A percentile compares a stretch with the other conserved stretches of the same genome.
Evolutionary conservation across 2,113 vertebrate genomes (phyloP).

Genomic region (Formicarius rufipectus): DNA sequence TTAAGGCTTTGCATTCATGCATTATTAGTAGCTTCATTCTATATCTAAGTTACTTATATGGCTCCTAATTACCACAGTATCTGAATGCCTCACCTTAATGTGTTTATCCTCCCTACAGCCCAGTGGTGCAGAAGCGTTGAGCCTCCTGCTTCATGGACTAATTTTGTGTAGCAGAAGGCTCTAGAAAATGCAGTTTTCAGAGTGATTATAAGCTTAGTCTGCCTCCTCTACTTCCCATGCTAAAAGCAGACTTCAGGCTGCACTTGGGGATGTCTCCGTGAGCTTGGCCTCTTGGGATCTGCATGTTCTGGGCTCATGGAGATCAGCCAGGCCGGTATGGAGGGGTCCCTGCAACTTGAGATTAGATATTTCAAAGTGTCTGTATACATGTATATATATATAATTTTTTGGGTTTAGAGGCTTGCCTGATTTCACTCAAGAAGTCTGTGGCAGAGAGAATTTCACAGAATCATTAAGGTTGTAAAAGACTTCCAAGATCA

Average conservation of each 20-base stretch:
- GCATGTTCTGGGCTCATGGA: not conserved
- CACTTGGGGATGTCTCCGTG: not conserved
- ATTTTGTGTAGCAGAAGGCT: not conserved
- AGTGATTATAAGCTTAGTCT: not conserved
- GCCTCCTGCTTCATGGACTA: not conserved
- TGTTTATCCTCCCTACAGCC: constrained; percentile 28
- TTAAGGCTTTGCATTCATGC: constrained; percentile 66
- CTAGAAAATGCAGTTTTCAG: not conserved
- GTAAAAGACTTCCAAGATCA: accelerated
- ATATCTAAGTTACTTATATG: constrained; percentile 49
- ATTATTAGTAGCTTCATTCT: constrained; percentile 64
- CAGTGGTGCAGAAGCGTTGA: not conserved
- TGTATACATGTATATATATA: accelerated
- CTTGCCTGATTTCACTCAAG: not conserved
- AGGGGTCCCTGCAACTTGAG: not conserved
- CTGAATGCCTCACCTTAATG: constrained; percentile 46
- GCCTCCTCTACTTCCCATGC: not conserved
- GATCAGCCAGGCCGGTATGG: not conserved
- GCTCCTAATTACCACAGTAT: constrained; percentile 49
- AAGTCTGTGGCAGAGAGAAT: not conserved
- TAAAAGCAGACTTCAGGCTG: not conserved
- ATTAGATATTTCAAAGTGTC: not conserved
- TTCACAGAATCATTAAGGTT: not conserved
- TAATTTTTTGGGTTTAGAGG: not conserved
- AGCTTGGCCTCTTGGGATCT: not conserved